Conservation (phyloP, 2,888 invertebrate genomes). For the Macroteleia sp. region DNA sequence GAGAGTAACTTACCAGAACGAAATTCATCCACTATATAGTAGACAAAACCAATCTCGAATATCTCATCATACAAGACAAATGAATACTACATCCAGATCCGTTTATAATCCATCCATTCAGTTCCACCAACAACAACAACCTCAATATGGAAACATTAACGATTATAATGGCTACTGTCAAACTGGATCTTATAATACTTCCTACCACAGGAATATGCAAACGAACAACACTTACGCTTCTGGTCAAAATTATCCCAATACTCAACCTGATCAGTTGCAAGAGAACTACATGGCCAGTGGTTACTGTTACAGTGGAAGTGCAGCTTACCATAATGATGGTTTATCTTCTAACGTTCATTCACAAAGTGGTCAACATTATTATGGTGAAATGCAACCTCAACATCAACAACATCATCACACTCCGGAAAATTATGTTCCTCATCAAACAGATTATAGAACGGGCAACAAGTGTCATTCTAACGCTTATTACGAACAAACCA, state of each 20-base stretch:
- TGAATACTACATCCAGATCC: conserved; percentile 70
- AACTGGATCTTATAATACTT: conserved; percentile 83
- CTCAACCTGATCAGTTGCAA: conserved; percentile 70
- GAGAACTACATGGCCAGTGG: conserved; percentile 77
- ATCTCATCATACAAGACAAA: conserved; percentile 75
- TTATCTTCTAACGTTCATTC: conserved; percentile 83
- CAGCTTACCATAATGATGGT: conserved; percentile 74
- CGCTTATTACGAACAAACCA: conserved; percentile 78
- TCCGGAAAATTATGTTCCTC: conserved; percentile 75
- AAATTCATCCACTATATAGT: conserved; percentile 78
- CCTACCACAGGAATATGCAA: conserved; percentile 79
- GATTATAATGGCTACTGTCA: conserved; percentile 86
- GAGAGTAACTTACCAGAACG: conserved; percentile 75
- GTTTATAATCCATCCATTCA: conserved; percentile 83
- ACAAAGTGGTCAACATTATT: conserved; percentile 84
- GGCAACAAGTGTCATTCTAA: conserved; percentile 77
- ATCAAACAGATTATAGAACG: conserved; percentile 77
- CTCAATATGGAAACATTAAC: conserved; percentile 81
- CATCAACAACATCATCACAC: conserved; percentile 83
- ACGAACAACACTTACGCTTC: conserved; percentile 66
- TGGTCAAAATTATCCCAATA: conserved; percentile 67
- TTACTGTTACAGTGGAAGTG: conserved; percentile 77
- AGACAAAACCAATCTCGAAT: conserved; percentile 75
- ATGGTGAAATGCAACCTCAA: conserved; percentile 85
- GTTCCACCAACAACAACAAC: conserved; percentile 85